Evolutionary conservation across 1,140 invertebrate species (phyloP).

Genomic region (Nixonia krombeini): DNA sequence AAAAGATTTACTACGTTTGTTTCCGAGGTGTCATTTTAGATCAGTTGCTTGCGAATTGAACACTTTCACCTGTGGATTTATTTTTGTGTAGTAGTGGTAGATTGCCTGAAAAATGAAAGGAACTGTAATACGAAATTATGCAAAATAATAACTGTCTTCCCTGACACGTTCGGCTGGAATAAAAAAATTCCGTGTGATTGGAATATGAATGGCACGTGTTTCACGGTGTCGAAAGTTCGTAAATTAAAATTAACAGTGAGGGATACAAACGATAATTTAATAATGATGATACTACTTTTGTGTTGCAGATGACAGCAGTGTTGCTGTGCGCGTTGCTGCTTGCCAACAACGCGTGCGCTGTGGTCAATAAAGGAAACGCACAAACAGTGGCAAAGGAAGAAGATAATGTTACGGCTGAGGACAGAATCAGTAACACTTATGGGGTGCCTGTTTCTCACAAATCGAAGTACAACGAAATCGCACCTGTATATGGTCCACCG

Average conservation of each 20-base stretch:
- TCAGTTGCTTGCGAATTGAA: too few relatives aligned
- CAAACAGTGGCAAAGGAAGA: constrained; percentile 41
- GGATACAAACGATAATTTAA: not conserved
- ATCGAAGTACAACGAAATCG: constrained; percentile 54
- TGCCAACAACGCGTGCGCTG: constrained; percentile 48
- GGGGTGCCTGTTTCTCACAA: constrained; percentile 56
- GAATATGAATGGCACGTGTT: too few relatives aligned
- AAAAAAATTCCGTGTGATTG: too few relatives aligned
- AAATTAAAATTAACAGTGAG: too few relatives aligned
- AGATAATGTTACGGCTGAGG: constrained; percentile 46
- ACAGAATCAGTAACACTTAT: constrained; percentile 66
- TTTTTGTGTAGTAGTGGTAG: too few relatives aligned
- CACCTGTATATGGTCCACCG: constrained; percentile 67
- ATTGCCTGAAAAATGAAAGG: too few relatives aligned
- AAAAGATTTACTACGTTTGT: constrained; percentile 25
- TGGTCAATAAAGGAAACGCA: constrained; percentile 57
- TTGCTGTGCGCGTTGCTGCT: constrained; percentile 56
- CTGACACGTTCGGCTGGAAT: too few relatives aligned
- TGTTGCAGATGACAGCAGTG: constrained; percentile 56
- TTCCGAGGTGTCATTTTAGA: not conserved
- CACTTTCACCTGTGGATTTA: too few relatives aligned
- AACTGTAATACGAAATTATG: too few relatives aligned
- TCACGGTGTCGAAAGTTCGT: too few relatives aligned
- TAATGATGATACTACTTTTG: constrained; percentile 20
- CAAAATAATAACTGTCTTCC: too few relatives aligned